Conservation (phyloP, 2,797 vertebrate genomes). For the Okamejei kenojei region DNA sequence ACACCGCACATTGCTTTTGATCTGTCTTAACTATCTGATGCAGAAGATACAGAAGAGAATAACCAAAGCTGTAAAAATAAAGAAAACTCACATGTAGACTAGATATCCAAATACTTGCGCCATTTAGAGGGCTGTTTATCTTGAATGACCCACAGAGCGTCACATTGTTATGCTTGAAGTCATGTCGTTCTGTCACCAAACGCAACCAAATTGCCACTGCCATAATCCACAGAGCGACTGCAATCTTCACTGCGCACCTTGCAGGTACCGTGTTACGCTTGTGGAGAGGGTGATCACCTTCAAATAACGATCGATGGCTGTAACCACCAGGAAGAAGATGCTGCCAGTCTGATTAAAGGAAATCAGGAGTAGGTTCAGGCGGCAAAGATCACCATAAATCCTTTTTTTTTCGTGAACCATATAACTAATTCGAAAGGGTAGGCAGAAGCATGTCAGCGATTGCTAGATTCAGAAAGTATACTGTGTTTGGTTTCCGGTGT, state of each 20-base stretch:
- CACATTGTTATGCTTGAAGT: constrained; percentile 31
- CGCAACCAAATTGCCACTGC: neutral
- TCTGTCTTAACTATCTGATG: no score
- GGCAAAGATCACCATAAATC: neutral
- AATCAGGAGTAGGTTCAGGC: no score
- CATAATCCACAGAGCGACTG: constrained; percentile 4
- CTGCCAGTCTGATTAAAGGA: constrained; percentile 40
- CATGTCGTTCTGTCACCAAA: constrained; percentile 8
- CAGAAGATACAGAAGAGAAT: no score
- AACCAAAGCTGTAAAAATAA: no score
- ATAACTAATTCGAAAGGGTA: constrained; percentile 10
- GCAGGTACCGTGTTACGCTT: neutral
- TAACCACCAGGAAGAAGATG: neutral
- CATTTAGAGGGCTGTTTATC: neutral
- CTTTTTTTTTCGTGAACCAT: no score
- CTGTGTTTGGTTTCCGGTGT: neutral
- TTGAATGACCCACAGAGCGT: constrained; percentile 36
- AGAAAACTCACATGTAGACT: no score
- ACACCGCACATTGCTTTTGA: no score
- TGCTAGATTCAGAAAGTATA: constrained; percentile 57
- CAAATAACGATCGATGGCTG: constrained; percentile 8
- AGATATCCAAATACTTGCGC: constrained; percentile 1
- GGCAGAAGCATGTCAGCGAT: constrained; percentile 58
- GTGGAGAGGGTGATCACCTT: constrained; percentile 21
- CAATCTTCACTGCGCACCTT: neutral